Conservation (phyloP, 2,113 vertebrate genomes). For the Plotosus lineatus region DNA sequence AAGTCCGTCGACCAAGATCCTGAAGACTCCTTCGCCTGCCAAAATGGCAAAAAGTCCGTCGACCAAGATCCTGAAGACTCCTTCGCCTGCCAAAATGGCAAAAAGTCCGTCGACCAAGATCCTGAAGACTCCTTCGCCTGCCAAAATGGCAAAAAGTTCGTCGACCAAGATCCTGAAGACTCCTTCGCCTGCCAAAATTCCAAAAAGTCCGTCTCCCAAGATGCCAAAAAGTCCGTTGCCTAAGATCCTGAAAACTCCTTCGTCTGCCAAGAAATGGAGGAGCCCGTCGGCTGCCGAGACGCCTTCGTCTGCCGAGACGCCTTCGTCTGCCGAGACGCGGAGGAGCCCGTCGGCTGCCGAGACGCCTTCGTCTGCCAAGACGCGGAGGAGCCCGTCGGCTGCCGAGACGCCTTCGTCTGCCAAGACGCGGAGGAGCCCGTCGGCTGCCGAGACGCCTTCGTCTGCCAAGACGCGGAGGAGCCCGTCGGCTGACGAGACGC, state of each 20-base stretch:
- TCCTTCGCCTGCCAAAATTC: slow-evolving; percentile 49
- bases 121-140: slow-evolving; percentile 11
- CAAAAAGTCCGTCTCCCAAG: too few species aligned
- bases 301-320: slow-evolving; percentile 42
- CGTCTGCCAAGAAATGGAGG: slow-evolving; percentile 43
- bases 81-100: slow-evolving; percentile 33
- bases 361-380: slow-evolving; percentile 33
- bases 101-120: too few species aligned
- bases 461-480: slow-evolving; percentile 40
- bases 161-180: neutral
- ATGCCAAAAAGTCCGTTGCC: too few species aligned
- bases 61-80: too few species aligned
- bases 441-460: slow-evolving; percentile 43
- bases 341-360: neutral
- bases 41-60: slow-evolving; percentile 38
- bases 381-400: too few species aligned
- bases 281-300: slow-evolving; percentile 30
- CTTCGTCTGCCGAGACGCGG: slow-evolving; percentile 49
- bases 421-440: neutral
- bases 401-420: neutral
- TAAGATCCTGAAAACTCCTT: slow-evolving; percentile 1
- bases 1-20: slow-evolving; percentile 34
- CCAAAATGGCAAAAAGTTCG: neutral
- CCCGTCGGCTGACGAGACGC: slow-evolving; percentile 44
- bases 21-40: slow-evolving; percentile 45